Evolutionary conservation across 2,113 vertebrate genomes (phyloP).

Genomic region (Coregonus clupeaformis): DNA sequence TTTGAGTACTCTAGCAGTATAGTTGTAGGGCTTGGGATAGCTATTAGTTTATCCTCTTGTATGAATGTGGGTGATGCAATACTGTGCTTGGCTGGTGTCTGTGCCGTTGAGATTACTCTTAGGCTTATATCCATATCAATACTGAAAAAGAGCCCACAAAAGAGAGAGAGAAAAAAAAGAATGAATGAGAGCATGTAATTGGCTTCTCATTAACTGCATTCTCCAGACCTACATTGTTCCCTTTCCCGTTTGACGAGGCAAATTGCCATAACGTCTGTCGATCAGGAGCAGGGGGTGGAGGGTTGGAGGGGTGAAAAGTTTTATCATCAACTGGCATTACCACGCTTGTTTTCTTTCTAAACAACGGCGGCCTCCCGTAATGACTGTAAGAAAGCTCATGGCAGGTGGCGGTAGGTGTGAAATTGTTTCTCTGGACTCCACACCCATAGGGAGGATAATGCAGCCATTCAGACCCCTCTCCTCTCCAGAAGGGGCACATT

Average conservation of each 20-base stretch:
- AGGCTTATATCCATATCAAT: neutral
- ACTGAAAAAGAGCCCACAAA: neutral
- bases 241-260: conserved; percentile 51
- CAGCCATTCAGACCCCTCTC: conserved; percentile 69
- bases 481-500: conserved; percentile 72
- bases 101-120: too few relatives aligned
- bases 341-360: conserved; percentile 61
- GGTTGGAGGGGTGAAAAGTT: conserved; percentile 55
- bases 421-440: conserved; percentile 67
- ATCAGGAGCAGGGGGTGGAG: conserved; percentile 25
- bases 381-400: conserved; percentile 78
- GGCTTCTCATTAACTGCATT: conserved; percentile 44
- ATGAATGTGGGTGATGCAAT: too few relatives aligned
- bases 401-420: conserved; percentile 79
- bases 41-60: neutral
- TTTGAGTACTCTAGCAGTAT: too few relatives aligned
- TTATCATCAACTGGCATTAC: conserved; percentile 71
- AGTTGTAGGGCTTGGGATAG: neutral
- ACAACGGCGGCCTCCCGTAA: conserved; percentile 70
- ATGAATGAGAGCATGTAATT: conserved; percentile 42
- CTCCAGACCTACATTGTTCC: conserved; percentile 13
- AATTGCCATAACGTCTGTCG: conserved; percentile 67
- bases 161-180: neutral
- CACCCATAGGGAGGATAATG: conserved; percentile 73
- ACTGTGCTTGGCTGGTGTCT: too few relatives aligned